Evolutionary conservation across 2,888 invertebrate species (phyloP), one percentile per base, ranked within the genome.

Genomic region (Aethes cnicana): DNA sequence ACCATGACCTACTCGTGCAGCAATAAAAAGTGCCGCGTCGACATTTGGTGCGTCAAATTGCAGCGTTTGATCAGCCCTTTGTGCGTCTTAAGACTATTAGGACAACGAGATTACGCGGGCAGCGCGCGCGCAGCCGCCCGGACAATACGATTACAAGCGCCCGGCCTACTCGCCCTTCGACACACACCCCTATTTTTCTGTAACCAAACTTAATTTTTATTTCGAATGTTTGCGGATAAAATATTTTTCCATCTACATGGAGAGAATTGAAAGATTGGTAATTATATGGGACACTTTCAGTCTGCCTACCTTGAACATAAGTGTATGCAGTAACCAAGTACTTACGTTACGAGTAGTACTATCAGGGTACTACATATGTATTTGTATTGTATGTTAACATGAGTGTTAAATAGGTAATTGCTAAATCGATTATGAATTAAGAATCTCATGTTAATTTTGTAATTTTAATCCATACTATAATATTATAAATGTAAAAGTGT

Each of bases 21-120:
- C 6, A 28, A 37, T 33, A 35, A 41, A 32, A 47, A 42, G 53
- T 41, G 33, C 35, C 48, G 61, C 58, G 53, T 58, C 72, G 82
- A 87, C 87, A 87, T 85, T 87, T 87, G 86, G 86, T 72, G 79
- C 73, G 68, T 79, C 73, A 78, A 84, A 84, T 84, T 81, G 81
- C 73, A 66, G 70, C 81, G 84, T 83, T 84, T 82, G 81, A 82
- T 81, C 81, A 74, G 78, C 70, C 83, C 82, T 84, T 86, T 85
- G 84, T 84, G 64, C 72, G 79, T 74, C 76, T 75, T 85, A 86
- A 87, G 84, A 81, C 82, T 75, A 84, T 88, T 88, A 88, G 68
- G 63, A 75, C 74, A 86, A 86, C 77, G 69, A 78, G 87, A 85
- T 85, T 84, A 85, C 64, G 73, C 75, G 77, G 74, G 65, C 69